These are phyloP conservation scores for Drosophila rubida DNA, from an alignment of 2,888 invertebrate genomes.

Conservation along the genomic window DNA sequence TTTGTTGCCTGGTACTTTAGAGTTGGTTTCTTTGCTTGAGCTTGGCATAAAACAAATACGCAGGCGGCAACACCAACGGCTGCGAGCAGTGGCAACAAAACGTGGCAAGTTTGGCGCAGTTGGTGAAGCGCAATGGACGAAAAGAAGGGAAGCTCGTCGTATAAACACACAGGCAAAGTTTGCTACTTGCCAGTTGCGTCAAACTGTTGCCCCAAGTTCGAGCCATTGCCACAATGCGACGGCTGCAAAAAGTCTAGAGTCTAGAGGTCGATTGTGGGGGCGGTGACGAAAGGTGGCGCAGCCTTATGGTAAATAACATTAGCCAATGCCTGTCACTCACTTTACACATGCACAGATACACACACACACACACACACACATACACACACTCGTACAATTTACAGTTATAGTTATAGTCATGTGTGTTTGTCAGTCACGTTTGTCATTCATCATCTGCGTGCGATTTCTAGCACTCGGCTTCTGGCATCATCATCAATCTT, in stretches of 20 bases:
- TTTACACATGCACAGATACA: constrained; percentile 36
- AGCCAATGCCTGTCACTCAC: constrained; percentile 48
- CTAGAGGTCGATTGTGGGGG: constrained; percentile 1
- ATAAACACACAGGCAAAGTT: constrained; percentile 31
- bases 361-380: constrained; percentile 14
- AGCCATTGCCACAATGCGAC: constrained; percentile 39
- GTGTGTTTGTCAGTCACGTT: constrained; percentile 32
- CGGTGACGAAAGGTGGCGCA: not conserved
- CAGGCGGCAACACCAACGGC: not conserved
- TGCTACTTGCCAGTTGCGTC: constrained; percentile 24
- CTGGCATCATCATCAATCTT: constrained; percentile 73
- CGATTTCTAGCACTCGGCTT: constrained; percentile 62
- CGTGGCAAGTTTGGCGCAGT: constrained; percentile 38
- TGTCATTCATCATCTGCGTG: constrained; percentile 70
- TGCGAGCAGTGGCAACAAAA: constrained; percentile 27
- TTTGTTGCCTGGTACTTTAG: constrained; percentile 19
- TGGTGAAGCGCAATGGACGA: constrained; percentile 24
- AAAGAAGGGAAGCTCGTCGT: constrained; percentile 10
- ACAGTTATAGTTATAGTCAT: constrained; percentile 29
- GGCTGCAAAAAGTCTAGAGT: constrained; percentile 32
- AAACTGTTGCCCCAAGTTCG: constrained; percentile 43
- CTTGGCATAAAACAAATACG: constrained; percentile 44
- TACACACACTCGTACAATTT: constrained; percentile 5
- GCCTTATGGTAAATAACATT: constrained; percentile 66
- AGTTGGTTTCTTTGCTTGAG: constrained; percentile 27